Evolutionary conservation across 2,888 invertebrate genomes (phyloP), one percentile per base, ranked within the genome.

Genomic region (Monochamus alternatus): DNA sequence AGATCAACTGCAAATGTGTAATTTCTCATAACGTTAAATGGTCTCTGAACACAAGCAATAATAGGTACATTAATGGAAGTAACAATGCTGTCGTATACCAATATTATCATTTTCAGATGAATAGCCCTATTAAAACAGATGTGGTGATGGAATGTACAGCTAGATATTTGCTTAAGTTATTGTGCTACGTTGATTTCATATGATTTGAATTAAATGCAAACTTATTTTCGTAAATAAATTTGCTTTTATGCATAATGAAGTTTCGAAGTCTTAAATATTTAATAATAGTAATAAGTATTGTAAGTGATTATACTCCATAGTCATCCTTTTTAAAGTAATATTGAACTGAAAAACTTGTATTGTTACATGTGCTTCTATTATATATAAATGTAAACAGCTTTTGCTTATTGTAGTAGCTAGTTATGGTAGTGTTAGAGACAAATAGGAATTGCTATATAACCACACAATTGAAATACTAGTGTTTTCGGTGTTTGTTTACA

Each of bases 401-500:
- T 7, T 14, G 55, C 31, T 68, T 22, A 30, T 68, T 47, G 47
- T 47, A 47, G 68, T 68, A 59, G 55, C n/a, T 32, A 52, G 55
- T 52, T 67, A 32, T 55, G 55, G 47, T 60, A 31, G 31, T 44
- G 14, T 32, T 65, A 58, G 55, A 62, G 65, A 60, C 63, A 63
- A 65, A 63, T 79, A 77, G 79, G 75, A 75, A 73, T 74, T 67
- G 77, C 79, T 79, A 59, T 75, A 79, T 77, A 74, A 79, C 79
- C 79, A 79, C 79, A 55, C 69, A 69, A 52, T 68, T 22, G 38
- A 74, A 55, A 22, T 22, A 70, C 63, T n/a, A n/a, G n/a, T n/a
- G n/a, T 74, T 58, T 72, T 69, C 44, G 69, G 43, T 58, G 68
- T 68, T 58, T 10, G 10, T 43, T 60, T 31, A 44, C 43, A 69